Percentiles rank a stretch among this genome's conserved stretches.
phyloP scores from a whole-genome alignment of 1,140 invertebrate genomes.

The Conopomorpha cramerella region DNA sequence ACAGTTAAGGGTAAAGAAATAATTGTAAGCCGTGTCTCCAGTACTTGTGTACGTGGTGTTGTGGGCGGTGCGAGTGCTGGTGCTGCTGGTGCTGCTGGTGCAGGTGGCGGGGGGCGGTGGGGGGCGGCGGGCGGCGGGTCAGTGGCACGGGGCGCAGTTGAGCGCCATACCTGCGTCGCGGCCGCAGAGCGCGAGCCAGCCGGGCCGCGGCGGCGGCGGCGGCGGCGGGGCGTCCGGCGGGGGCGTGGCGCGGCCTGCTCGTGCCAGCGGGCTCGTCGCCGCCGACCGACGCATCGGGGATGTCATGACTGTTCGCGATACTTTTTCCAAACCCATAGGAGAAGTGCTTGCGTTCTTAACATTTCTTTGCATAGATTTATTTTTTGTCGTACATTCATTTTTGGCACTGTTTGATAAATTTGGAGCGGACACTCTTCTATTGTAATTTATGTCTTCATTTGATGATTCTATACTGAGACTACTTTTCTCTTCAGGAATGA shows the following conservation, averaged over 20 bases:
- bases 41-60: no score
- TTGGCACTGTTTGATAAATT: constrained; percentile 11
- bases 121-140: no score
- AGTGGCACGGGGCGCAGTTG: no score
- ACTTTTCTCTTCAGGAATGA: constrained; percentile 57
- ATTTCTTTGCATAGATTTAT: constrained; percentile 13
- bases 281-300: constrained; percentile 26
- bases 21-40: no score
- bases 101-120: no score
- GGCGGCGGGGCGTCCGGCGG: constrained; percentile 2
- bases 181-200: no score
- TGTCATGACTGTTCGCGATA: constrained; percentile 11
- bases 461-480: constrained; percentile 49
- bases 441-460: constrained; percentile 23
- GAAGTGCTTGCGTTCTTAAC: constrained; percentile 8
- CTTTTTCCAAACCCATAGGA: not conserved
- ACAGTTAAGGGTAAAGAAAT: no score
- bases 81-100: no score
- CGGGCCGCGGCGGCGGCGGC: not conserved
- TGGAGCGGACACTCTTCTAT: constrained; percentile 25
- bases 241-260: constrained; percentile 3
- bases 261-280: constrained; percentile 13
- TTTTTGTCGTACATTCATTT: not conserved
- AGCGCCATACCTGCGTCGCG: no score
- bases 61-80: no score